Evolutionary conservation across 2,113 vertebrate genomes (phyloP).

Genomic region (Falcunculus frontatus): DNA sequence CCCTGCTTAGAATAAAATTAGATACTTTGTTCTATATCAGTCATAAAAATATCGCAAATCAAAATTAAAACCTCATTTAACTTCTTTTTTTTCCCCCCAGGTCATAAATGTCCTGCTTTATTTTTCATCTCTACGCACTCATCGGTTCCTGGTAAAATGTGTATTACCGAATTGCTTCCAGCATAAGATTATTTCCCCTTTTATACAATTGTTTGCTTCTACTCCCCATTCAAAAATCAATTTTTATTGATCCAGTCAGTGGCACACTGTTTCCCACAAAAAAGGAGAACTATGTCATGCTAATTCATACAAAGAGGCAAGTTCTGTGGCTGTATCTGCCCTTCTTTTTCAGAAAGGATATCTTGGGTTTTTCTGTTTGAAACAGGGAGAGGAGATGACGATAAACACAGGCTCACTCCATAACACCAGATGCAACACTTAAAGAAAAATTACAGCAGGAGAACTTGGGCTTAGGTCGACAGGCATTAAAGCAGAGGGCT

Average conservation of each 20-base stretch:
- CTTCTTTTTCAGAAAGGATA: neutral
- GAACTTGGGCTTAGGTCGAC: fast-evolving
- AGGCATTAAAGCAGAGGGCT: neutral
- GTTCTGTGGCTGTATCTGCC: neutral
- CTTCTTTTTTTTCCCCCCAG: neutral
- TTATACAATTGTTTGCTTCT: constrained; percentile 54
- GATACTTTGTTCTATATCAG: constrained; percentile 14
- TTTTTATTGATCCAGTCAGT: constrained; percentile 28
- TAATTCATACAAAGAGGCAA: neutral
- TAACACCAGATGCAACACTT: neutral
- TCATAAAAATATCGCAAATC: neutral
- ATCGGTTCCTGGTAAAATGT: constrained; percentile 35
- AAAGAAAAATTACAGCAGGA: neutral
- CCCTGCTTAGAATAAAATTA: constrained; percentile 23
- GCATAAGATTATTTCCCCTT: constrained; percentile 9
- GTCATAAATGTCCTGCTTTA: neutral
- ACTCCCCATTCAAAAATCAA: constrained; percentile 55
- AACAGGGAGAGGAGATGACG: neutral
- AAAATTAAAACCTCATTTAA: constrained; percentile 26
- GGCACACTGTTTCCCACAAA: constrained; percentile 26
- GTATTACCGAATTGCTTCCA: constrained; percentile 40
- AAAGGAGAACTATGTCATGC: neutral
- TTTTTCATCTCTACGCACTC: neutral
- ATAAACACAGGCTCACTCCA: neutral
- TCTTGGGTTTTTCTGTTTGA: neutral